Conservation (phyloP, 2,797 vertebrate genomes). For the Smutsia gigantea region DNA sequence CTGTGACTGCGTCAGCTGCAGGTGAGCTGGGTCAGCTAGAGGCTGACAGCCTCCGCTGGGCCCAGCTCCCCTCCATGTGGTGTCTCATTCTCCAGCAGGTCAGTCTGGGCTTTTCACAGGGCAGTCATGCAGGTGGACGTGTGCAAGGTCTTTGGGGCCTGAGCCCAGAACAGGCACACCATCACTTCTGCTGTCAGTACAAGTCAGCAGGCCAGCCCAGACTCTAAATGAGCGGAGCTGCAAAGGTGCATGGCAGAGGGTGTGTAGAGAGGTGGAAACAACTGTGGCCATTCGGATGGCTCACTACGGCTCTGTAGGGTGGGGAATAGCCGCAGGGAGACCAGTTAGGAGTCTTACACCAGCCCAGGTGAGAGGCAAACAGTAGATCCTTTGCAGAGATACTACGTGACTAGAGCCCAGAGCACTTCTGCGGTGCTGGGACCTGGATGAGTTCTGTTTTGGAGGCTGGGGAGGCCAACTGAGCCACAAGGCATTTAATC, state of each 20-base stretch:
- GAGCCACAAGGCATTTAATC: not conserved
- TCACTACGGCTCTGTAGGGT: not conserved
- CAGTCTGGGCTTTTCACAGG: not conserved
- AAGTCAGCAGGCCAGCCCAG: not conserved
- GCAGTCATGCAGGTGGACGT: not conserved
- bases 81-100: not conserved
- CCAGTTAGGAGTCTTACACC: not conserved
- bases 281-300: not conserved
- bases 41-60: not conserved
- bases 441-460: not conserved
- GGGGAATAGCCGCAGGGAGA: not conserved
- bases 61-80: no score
- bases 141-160: not conserved
- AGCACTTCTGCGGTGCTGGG: not conserved
- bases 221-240: not conserved
- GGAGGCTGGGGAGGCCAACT: not conserved
- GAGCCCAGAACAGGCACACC: not conserved
- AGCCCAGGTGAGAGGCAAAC: not conserved
- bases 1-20: not conserved
- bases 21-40: not conserved
- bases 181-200: not conserved
- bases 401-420: not conserved
- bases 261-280: not conserved
- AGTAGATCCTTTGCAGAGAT: not conserved
- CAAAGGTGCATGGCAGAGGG: not conserved